phyloP scores from a whole-genome alignment of 2,797 vertebrate species.

The Aeoliscus strigatus region DNA sequence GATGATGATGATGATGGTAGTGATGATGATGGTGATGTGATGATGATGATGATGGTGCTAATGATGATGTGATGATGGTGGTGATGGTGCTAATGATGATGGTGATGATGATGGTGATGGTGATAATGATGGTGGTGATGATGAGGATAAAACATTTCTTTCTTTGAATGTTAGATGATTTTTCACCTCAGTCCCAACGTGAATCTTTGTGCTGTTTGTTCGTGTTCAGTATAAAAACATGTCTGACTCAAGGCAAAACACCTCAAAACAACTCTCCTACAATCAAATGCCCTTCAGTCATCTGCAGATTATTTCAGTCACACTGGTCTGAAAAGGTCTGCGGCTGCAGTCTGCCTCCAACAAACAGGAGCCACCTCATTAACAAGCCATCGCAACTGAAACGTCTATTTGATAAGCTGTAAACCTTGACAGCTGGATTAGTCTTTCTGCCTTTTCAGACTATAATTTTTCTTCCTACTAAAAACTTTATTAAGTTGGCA shows the following conservation, averaged over 20 bases:
- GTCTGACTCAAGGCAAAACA: constrained; percentile 3
- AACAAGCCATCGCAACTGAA: constrained; percentile 49
- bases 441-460: constrained; percentile 54
- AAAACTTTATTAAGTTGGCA: constrained; percentile 67
- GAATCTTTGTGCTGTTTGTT: no score
- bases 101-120: no score
- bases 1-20: no score
- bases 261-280: constrained; percentile 5
- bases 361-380: constrained; percentile 44
- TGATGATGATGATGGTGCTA: no score
- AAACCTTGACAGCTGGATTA: constrained; percentile 34
- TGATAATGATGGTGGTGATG: no score
- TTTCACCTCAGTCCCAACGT: no score
- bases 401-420: constrained; percentile 28
- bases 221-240: no score
- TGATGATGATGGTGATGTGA: no score
- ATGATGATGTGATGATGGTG: no score
- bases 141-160: no score
- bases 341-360: constrained; percentile 13
- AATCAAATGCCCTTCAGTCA: constrained; percentile 4
- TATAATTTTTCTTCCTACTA: constrained; percentile 54
- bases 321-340: constrained; percentile 6
- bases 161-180: no score
- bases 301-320: constrained; percentile 7
- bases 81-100: no score